phyloP scores from a whole-genome alignment of 2,113 vertebrate species.

The Barnardius zonarius region DNA sequence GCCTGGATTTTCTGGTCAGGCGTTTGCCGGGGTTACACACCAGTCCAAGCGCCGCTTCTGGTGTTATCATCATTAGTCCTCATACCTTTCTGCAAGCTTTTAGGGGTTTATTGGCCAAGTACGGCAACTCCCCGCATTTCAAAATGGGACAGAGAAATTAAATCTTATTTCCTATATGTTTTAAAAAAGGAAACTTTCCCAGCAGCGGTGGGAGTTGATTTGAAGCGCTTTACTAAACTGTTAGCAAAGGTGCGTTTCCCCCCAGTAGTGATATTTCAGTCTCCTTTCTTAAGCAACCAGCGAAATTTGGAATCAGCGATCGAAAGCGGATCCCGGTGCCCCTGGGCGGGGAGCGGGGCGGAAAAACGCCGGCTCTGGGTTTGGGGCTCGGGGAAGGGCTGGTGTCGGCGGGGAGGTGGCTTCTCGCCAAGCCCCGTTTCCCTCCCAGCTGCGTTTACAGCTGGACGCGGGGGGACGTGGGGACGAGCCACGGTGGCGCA shows the following conservation, averaged over 20 bases:
- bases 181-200: neutral
- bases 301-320: neutral
- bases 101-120: neutral
- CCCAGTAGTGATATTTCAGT: neutral
- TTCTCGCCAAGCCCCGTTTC: neutral
- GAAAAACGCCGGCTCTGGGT: neutral
- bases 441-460: neutral
- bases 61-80: neutral
- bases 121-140: neutral
- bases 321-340: neutral
- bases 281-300: neutral
- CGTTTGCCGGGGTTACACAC: neutral
- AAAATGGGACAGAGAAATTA: neutral
- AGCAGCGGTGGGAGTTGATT: neutral
- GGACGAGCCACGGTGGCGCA: neutral
- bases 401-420: neutral
- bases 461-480: neutral
- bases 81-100: neutral
- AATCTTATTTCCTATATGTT: neutral
- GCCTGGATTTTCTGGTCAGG: neutral
- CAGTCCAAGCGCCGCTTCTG: neutral
- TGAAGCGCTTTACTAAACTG: neutral
- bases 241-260: neutral
- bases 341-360: neutral
- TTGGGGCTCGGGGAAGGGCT: neutral